These are phyloP conservation scores for Ceratotherium simum DNA, from an alignment of 2,113 vertebrate species.

Conservation along the genomic window DNA sequence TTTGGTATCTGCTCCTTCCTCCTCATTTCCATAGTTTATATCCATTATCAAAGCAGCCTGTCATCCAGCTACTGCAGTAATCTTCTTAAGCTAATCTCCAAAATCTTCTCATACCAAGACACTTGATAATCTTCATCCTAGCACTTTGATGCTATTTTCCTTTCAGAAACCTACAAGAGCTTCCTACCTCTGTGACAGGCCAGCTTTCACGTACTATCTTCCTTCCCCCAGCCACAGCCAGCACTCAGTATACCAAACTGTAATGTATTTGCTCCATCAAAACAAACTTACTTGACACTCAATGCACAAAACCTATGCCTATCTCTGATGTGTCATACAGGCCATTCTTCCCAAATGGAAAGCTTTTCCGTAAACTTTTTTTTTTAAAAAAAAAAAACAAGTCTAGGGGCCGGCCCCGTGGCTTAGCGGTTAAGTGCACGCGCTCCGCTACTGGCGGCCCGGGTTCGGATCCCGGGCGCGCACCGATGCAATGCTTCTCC, in stretches of 20 bases:
- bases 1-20: neutral
- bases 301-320: neutral
- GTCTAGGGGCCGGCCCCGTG: too few relatives aligned
- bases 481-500: too few relatives aligned
- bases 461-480: too few relatives aligned
- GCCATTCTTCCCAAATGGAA: conserved; percentile 4
- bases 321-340: neutral
- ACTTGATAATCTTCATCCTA: neutral
- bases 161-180: neutral
- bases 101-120: neutral
- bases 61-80: neutral
- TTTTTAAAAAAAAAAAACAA: neutral
- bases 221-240: neutral
- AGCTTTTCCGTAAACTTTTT: neutral
- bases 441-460: too few relatives aligned
- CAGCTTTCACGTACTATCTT: neutral
- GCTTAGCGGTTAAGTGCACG: too few relatives aligned
- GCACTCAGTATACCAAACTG: neutral
- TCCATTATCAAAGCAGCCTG: neutral
- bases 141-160: conserved; percentile 17
- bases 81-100: neutral
- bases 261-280: neutral
- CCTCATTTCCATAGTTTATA: neutral
- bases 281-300: neutral
- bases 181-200: neutral